A percentile compares a stretch with the other conserved stretches of the same genome.
Evolutionary conservation across 1,140 invertebrate species (phyloP).

Genomic region (Acyrthosiphon pisum): DNA sequence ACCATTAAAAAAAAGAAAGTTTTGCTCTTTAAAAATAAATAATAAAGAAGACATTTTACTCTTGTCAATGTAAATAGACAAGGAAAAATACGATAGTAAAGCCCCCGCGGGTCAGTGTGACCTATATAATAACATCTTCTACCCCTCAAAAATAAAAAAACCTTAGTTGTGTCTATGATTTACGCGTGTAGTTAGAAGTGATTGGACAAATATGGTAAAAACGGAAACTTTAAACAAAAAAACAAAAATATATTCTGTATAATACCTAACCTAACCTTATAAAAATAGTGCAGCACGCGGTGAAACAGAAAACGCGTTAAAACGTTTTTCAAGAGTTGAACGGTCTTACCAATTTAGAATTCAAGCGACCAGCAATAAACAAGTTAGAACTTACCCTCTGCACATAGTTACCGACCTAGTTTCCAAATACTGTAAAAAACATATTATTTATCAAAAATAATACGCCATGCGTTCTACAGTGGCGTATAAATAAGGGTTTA

Average conservation of each 20-base stretch:
- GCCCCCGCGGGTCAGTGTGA: background rate
- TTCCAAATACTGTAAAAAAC: background rate
- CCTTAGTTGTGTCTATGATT: background rate
- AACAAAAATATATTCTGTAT: background rate
- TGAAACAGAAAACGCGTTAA: background rate
- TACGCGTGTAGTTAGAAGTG: too few species aligned
- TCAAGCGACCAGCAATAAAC: background rate
- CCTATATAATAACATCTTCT: background rate
- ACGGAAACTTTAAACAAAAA: background rate
- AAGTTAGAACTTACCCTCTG: background rate
- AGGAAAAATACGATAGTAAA: background rate
- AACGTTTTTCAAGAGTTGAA: background rate
- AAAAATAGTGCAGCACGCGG: too few species aligned
- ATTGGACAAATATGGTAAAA: too few species aligned
- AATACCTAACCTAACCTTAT: background rate
- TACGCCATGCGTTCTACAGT: too few species aligned
- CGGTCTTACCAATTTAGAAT: background rate
- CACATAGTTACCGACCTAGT: too few species aligned
- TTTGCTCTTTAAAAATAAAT: background rate
- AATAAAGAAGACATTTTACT: background rate
- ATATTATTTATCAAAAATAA: background rate
- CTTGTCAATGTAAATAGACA: background rate
- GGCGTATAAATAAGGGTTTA: too few species aligned
- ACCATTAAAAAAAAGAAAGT: background rate
- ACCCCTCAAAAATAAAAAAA: background rate